phyloP scores from a whole-genome alignment of 64 coral and sea anemone species.

The Anthopleura sola region DNA sequence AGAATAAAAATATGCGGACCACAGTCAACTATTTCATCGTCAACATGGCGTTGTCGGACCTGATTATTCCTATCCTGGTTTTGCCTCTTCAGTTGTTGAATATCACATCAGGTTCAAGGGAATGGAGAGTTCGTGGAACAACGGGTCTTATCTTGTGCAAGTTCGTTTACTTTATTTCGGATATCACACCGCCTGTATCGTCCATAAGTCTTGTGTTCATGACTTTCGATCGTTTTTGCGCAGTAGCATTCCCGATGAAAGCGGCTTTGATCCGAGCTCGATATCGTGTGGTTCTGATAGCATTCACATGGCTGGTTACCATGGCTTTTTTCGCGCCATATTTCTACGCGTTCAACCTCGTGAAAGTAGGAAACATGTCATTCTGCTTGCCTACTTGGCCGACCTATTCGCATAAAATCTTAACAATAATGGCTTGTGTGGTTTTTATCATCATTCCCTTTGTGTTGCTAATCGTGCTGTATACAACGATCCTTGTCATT shows the following conservation, averaged over 20 bases:
- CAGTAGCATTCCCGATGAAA: constrained; percentile 49
- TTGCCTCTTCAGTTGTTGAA: constrained; percentile 35
- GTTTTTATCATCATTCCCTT: constrained; percentile 25
- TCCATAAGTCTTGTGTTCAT: constrained; percentile 61
- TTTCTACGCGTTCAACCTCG: constrained; percentile 10
- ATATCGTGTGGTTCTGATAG: constrained; percentile 18
- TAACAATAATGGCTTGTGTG: background rate
- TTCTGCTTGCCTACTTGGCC: constrained; percentile 8
- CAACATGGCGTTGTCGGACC: constrained; percentile 72
- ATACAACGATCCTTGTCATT: background rate
- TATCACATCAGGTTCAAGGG: background rate
- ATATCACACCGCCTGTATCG: constrained; percentile 58
- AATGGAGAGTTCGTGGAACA: constrained; percentile 42
- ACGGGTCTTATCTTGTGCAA: constrained; percentile 43
- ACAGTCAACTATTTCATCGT: constrained; percentile 57
- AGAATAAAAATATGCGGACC: constrained; percentile 28
- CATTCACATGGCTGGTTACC: constrained; percentile 27
- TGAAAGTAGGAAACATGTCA: background rate
- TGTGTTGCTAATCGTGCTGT: background rate
- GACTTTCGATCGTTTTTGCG: constrained; percentile 65
- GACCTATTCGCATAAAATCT: background rate
- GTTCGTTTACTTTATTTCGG: constrained; percentile 36
- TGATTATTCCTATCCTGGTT: constrained; percentile 40
- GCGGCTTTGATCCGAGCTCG: constrained; percentile 8
- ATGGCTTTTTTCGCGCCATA: constrained; percentile 39